phyloP scores from a whole-genome alignment of 1,140 invertebrate species.

The Tetraneura akinire region DNA sequence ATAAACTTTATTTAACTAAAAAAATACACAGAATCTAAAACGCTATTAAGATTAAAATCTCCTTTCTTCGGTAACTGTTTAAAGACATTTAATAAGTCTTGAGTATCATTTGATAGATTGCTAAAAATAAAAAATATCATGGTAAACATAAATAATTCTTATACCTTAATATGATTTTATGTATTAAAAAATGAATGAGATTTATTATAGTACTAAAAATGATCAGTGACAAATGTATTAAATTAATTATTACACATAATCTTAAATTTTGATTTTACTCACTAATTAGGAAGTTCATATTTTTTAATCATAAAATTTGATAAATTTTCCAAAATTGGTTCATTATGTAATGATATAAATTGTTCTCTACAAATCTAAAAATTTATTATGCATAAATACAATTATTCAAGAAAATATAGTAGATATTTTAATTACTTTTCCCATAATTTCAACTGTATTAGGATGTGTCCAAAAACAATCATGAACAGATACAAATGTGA shows the following conservation, averaged over 20 bases:
- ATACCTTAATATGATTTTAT: too few relatives aligned
- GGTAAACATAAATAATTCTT: too few relatives aligned
- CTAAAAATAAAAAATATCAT: conserved; percentile 36
- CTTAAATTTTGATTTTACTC: conserved; percentile 50
- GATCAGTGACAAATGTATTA: too few relatives aligned
- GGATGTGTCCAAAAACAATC: conserved; percentile 99
- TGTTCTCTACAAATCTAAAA: conserved; percentile 88
- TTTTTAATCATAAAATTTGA: conserved; percentile 70
- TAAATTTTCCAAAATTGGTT: conserved; percentile 89
- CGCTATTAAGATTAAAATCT: conserved; percentile 72
- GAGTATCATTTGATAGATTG: conserved; percentile 49
- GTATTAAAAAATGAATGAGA: too few relatives aligned
- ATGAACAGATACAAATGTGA: conserved; percentile 89
- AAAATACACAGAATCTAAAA: conserved; percentile 79
- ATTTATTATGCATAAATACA: neutral
- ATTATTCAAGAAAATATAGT: conserved; percentile 43
- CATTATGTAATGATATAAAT: conserved; percentile 90
- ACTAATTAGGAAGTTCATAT: conserved; percentile 54
- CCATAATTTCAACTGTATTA: conserved; percentile 83
- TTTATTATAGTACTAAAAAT: too few relatives aligned
- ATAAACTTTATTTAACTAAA: conserved; percentile 66
- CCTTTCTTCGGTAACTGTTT: conserved; percentile 71
- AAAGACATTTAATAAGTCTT: conserved; percentile 66
- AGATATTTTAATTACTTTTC: conserved; percentile 67
- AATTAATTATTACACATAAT: conserved; percentile 42